Evolutionary conservation across 2,797 vertebrate genomes (phyloP).

Genomic region (Ctenochaetus hawaiiensis): DNA sequence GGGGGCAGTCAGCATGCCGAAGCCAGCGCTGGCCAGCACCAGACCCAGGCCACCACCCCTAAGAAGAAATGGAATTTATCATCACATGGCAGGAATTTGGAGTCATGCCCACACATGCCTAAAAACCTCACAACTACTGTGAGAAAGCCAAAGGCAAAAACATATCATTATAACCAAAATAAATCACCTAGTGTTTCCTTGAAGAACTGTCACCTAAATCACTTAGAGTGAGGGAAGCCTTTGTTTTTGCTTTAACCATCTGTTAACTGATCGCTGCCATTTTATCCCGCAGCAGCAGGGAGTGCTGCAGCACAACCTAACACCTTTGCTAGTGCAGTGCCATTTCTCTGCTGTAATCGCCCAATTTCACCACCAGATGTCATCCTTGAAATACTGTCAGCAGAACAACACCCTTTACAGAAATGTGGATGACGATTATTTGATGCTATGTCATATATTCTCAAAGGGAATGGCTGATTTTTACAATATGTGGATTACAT

Average conservation of each 20-base stretch:
- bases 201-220: neutral
- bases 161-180: neutral
- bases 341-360: neutral
- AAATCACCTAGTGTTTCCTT: neutral
- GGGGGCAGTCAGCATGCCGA: constrained; percentile 95
- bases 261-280: constrained; percentile 32
- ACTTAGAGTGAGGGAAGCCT: neutral
- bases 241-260: neutral
- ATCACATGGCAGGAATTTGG: constrained; percentile 14
- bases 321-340: neutral
- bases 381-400: constrained; percentile 3
- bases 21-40: constrained; percentile 95
- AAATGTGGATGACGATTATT: constrained; percentile 45
- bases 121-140: neutral
- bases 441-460: constrained; percentile 57
- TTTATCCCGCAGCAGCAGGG: constrained; percentile 64
- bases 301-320: constrained; percentile 65
- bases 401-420: constrained; percentile 43
- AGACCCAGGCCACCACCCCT: constrained; percentile 95
- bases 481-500: constrained; percentile 48
- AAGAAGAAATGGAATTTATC: constrained; percentile 13
- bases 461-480: constrained; percentile 43
- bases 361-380: constrained; percentile 58
- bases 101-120: neutral
- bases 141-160: neutral